Conservation (phyloP, 2,888 invertebrate genomes). For the Dexiosoma caninum region DNA sequence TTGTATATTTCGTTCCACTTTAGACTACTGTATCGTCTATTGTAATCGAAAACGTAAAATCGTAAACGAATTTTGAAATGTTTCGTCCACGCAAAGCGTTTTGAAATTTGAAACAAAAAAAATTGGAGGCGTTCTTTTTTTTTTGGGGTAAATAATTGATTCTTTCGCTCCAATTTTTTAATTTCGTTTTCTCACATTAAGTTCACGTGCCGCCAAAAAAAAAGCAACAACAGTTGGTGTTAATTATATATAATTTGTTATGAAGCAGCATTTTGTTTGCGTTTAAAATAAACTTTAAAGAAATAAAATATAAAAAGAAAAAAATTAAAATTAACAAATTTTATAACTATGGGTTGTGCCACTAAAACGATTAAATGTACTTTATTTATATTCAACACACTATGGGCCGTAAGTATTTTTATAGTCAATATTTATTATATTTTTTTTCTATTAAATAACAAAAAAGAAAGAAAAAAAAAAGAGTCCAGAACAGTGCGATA, state of each 20-base stretch:
- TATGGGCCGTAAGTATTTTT: constrained; percentile 73
- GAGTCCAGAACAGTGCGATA: not conserved
- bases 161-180: too few species aligned
- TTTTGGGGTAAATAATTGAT: too few species aligned
- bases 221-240: not conserved
- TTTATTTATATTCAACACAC: constrained; percentile 71
- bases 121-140: not conserved
- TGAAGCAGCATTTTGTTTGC: constrained; percentile 4
- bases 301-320: constrained; percentile 7
- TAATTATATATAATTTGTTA: not conserved
- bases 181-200: not conserved
- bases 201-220: constrained; percentile 40
- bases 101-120: not conserved
- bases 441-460: not conserved
- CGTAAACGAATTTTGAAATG: constrained; percentile 17
- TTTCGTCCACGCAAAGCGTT: constrained; percentile 1
- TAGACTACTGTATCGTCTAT: not conserved
- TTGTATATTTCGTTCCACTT: constrained; percentile 38
- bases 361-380: constrained; percentile 72
- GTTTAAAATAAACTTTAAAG: not conserved
- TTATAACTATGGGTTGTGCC: constrained; percentile 71
- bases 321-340: constrained; percentile 4
- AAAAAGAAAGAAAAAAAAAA: not conserved
- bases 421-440: not conserved
- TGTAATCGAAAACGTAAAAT: not conserved